A percentile compares a stretch with the other conserved stretches of the same genome.
These are phyloP conservation scores for Noctilio leporinus DNA, from an alignment of 2,113 vertebrate species.

Conservation along the genomic window DNA sequence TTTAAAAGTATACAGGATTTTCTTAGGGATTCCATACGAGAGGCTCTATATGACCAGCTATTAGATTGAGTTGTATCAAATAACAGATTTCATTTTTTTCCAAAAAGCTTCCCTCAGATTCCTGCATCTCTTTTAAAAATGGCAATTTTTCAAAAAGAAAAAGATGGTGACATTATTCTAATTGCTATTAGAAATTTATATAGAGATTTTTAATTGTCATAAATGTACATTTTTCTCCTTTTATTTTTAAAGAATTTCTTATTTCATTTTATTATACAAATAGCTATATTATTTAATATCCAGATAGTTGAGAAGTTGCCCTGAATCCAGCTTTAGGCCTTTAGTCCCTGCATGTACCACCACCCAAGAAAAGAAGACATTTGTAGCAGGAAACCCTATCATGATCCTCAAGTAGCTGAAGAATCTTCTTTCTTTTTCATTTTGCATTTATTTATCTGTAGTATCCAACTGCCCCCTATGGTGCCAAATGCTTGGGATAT, in stretches of 20 bases:
- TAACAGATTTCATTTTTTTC: background rate
- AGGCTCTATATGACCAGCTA: background rate
- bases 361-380: background rate
- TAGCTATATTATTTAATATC: background rate
- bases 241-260: background rate
- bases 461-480: background rate
- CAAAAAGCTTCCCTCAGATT: background rate
- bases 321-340: background rate
- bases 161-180: background rate
- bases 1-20: accelerated
- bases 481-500: background rate
- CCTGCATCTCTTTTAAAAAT: background rate
- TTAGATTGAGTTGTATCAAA: background rate
- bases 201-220: background rate
- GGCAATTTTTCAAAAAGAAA: background rate
- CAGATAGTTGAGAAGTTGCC: background rate
- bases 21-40: background rate
- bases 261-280: background rate
- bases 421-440: background rate
- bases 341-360: background rate
- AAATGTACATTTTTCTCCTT: background rate
- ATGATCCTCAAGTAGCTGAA: background rate
- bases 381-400: background rate
- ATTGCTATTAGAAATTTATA: background rate
- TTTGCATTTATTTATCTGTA: background rate